These are phyloP conservation scores for Xerus rutilus DNA, from an alignment of 2,797 vertebrate species.

Conservation along the genomic window DNA sequence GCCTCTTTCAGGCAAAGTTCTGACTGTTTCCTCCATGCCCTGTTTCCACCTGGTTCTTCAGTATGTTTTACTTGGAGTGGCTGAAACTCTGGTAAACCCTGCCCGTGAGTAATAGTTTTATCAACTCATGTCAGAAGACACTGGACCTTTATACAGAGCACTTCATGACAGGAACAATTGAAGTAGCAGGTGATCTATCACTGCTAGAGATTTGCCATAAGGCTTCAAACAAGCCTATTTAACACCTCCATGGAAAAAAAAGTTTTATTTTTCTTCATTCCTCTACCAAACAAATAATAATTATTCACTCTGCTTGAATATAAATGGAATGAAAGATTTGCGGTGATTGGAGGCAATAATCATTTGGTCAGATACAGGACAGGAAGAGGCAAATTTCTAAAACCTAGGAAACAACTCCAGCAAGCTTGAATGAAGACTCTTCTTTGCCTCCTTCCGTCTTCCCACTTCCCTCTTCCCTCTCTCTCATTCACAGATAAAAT, in stretches of 20 bases:
- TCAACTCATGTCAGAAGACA: not conserved
- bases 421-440: not conserved
- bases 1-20: slow-evolving; percentile 90
- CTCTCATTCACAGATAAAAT: not conserved
- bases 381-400: not conserved
- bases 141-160: not conserved
- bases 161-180: slow-evolving; percentile 63
- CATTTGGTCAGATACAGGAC: not conserved
- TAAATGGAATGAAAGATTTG: not conserved
- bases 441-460: not conserved
- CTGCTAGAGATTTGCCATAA: not conserved
- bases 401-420: not conserved
- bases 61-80: slow-evolving; percentile 94
- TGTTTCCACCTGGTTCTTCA: slow-evolving; percentile 94
- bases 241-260: slow-evolving; percentile 49
- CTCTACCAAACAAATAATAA: slow-evolving; percentile 51
- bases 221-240: slow-evolving; percentile 69
- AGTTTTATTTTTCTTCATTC: slow-evolving; percentile 47
- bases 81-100: slow-evolving; percentile 95
- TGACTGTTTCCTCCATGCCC: slow-evolving; percentile 94
- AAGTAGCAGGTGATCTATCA: not conserved
- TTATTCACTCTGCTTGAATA: not conserved
- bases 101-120: slow-evolving; percentile 90
- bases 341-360: not conserved
- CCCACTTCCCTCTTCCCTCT: not conserved